A percentile compares a stretch with the other conserved stretches of the same genome.
Conservation (phyloP, 2,888 invertebrate genomes). For the Hermaeophaga mercurialis region DNA sequence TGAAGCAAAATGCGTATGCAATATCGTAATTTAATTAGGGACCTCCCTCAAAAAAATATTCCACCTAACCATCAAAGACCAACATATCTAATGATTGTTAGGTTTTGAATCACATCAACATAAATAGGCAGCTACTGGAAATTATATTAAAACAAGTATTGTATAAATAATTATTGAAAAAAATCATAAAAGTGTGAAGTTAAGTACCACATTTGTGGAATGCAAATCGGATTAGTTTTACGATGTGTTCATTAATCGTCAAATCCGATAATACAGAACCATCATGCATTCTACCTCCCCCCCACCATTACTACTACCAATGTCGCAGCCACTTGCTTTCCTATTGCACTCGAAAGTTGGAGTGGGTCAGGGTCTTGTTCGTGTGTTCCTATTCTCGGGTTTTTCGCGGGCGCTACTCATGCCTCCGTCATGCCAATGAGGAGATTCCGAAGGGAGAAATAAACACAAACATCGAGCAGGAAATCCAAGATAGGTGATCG, state of each 20-base stretch:
- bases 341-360: slow-evolving; percentile 15
- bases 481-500: slow-evolving; percentile 2
- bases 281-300: not conserved
- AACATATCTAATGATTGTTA: too few species aligned
- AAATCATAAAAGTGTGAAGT: too few species aligned
- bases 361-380: slow-evolving; percentile 18
- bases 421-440: not conserved
- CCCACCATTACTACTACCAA: not conserved
- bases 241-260: not conserved
- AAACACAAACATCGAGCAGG: not conserved
- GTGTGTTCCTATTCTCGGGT: slow-evolving; percentile 16
- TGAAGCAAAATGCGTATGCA: too few species aligned
- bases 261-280: not conserved
- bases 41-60: too few species aligned
- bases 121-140: too few species aligned
- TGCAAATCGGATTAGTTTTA: too few species aligned
- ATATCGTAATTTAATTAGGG: too few species aligned
- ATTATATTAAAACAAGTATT: too few species aligned
- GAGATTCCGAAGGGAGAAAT: slow-evolving; percentile 5
- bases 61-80: too few species aligned
- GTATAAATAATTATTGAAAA: too few species aligned
- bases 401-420: slow-evolving; percentile 14
- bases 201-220: too few species aligned
- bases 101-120: too few species aligned
- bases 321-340: slow-evolving; percentile 5